Base-by-base conservation (phyloP, 2,113 vertebrate species). In the Lampris megalopsis region DNA sequence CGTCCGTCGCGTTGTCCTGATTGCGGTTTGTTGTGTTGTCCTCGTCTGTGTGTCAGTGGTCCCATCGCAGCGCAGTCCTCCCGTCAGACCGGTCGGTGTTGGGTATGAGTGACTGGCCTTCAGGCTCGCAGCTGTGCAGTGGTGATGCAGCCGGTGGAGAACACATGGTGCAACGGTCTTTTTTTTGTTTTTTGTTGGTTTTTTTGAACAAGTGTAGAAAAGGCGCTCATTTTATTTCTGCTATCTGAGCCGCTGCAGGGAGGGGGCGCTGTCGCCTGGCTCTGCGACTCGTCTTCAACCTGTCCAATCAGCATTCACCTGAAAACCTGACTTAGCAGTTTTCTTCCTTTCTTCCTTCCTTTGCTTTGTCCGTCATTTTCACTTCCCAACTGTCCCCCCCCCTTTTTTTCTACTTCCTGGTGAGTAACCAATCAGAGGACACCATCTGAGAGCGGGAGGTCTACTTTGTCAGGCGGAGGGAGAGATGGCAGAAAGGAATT, bases 341-440 rank as follows among this genome's bases (percentile, higher is more conserved):
- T 13, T 13, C 13, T 13, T 11, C 10, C 50, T 13, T 53, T 2
- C 10, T 53, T 13, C 10, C 50, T 53, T n/a, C 4, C 10, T 53
- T 53, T n/a, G 10, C 10, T 53, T 53, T 13, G 10, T 53, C 50
- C 13, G 10, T n/a, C 50, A 60, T 71, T 73, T 64, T 73, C 62
- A 6, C 63, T 69, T 81, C 69, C 62, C 56, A 42, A 80, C 56
- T 62, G 79, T 73, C 82, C 73, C 80, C 78, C 77, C 67, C 58
- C 54, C 24, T 48, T 65, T 64, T 47, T 79, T 83, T 77, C 67
- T 24, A 24, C 78, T 84, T 89, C 80, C 73, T 77, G 76, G 79
- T 86, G 54, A 83, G 88, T 87, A 87, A 84, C 79, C 82, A 85
- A 88, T 85, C 68, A 76, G 78, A 77, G 75, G 35, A 86, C 58